Conservation (phyloP, 2,113 vertebrate species). For the Delphinus delphis region DNA sequence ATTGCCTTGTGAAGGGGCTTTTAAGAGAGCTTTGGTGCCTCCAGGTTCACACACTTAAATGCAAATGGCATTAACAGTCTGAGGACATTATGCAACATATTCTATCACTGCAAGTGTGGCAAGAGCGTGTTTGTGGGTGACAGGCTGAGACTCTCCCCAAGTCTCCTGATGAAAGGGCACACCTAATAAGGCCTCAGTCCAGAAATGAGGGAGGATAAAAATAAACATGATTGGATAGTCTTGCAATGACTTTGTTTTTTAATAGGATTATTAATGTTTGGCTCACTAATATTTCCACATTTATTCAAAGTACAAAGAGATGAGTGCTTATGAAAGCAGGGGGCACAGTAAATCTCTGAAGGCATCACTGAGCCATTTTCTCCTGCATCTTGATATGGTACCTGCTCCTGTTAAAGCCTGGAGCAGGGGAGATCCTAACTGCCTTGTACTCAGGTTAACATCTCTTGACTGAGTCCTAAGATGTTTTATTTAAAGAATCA, state of each 20-base stretch:
- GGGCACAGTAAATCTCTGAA: no score
- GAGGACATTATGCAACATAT: not conserved
- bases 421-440: not conserved
- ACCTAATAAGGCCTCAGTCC: not conserved
- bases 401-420: not conserved
- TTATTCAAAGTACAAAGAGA: conserved; percentile 17
- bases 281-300: conserved; percentile 22
- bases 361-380: not conserved
- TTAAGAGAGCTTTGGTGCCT: not conserved
- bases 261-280: conserved; percentile 37
- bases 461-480: not conserved
- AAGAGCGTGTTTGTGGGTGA: not conserved
- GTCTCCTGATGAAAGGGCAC: not conserved
- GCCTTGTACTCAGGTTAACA: not conserved
- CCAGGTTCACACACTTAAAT: not conserved
- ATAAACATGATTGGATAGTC: not conserved
- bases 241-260: not conserved
- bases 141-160: not conserved
- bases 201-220: conserved; percentile 35
- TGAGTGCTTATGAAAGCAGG: not conserved
- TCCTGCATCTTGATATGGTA: not conserved
- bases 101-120: not conserved
- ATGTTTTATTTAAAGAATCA: not conserved
- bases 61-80: not conserved
- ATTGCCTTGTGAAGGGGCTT: not conserved